Evolutionary conservation across 2,888 invertebrate genomes (phyloP), one percentile per base, ranked within the genome.

Genomic region (Chouioia cunea): DNA sequence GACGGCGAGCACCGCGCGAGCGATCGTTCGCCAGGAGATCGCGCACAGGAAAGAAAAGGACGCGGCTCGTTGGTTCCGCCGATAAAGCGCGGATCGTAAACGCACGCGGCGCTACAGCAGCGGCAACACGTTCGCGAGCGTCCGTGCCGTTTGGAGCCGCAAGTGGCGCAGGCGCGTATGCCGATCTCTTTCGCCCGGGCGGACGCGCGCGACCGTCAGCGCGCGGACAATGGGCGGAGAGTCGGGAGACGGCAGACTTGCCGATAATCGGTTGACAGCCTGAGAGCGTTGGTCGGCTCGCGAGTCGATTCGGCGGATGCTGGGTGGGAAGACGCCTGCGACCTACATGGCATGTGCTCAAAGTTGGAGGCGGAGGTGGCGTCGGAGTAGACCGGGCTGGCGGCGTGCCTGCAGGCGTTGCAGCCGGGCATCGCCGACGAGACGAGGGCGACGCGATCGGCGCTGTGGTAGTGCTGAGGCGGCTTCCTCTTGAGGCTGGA

Each of bases 401-500:
- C 78, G 50, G 63, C 52, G 48, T 71, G 57, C 76, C 83, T 78
- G 76, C 83, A 83, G 47, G 82, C 83, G 68, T 77, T 83, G 77
- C 83, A 83, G 67, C 82, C 81, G 65, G 82, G 81, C 67, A 83
- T 79, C 76, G 79, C 83, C 59, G 83, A 88, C 75, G 88, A 88
- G 77, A 89, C 89, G 81, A 91, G 86, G 77, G 90, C 90, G 82
- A 90, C 88, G 77, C 89, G 89, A 89, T 91, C 91, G 48, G 83
- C 76, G 77, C 85, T 82, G 74, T 86, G 83, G 79, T 84, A 80
- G 70, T 88, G 89, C 79, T 27, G 27, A 6, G 27, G 4, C 27
- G 90, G 87, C 78, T 86, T 86, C 60, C 87, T 86, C 86, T 92
- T 91, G 81, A 91, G 89, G 76, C 92, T 92, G 82, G 93, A 92